Evolutionary conservation across 2,888 invertebrate species (phyloP), one percentile per base, ranked within the genome.

Genomic region (Harpalus rubripes): DNA sequence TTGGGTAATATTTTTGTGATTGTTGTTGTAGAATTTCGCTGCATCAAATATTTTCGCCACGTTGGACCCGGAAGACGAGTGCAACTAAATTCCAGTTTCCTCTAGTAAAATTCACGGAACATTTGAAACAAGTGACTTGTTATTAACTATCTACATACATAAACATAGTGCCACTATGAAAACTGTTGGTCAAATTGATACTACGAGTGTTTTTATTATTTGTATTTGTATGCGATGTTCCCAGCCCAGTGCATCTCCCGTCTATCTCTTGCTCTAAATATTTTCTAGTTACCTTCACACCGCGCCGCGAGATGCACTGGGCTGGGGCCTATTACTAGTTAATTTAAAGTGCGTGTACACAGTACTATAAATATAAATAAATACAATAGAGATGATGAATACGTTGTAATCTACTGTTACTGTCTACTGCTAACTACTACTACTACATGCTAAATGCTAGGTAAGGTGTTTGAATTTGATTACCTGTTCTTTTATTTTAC

Each of bases 11-110:
- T 41, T 63, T 4, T 63, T 63, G 10, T 63, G 10, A 59, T 26
- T 7, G 58, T 59, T 87, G 86, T 87, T 93, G 93, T 92, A 95
- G 94, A 95, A 95, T 92, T 95, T 96, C 89, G 94, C 94, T 90
- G 95, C 94, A 89, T 94, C 95, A 89, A 96, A 96, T 91, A 95
- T 95, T 93, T 96, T 95, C 93, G 93, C 93, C 91, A 94, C 94
- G 92, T 92, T 95, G 89, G 94, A 95, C 89, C 94, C 94, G 90
- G 95, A 94, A 88, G 95, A 72, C 68, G 81, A 87, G 22, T 85
- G 86, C 52, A 88, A 88, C 85, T 88, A 86, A 86, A 83, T 83
- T 86, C 61, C 81, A 85, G 76, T 87, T 86, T 86, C 85, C 84
- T 85, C 85, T 74, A 74, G 68, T 44, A 52, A 61, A 68, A 41